These are phyloP conservation scores for Bagarius yarrelli DNA, from an alignment of 2,113 vertebrate genomes.

Conservation along the genomic window DNA sequence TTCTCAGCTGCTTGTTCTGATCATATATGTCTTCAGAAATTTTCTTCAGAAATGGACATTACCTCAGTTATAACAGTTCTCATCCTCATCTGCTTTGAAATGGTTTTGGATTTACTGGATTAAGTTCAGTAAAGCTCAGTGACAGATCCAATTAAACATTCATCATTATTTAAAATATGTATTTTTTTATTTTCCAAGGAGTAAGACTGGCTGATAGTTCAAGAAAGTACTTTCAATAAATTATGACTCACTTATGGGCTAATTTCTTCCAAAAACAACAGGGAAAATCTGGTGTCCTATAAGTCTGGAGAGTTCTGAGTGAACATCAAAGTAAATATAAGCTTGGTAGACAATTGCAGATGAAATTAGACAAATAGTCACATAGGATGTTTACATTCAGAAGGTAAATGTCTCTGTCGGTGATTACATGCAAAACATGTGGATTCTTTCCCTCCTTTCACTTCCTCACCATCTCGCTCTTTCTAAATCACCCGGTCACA, in stretches of 20 bases:
- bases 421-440: background rate
- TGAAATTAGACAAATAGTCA: conserved; percentile 8
- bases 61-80: background rate
- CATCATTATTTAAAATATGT: background rate
- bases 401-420: background rate
- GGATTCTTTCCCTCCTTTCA: conserved; percentile 20
- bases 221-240: conserved; percentile 7
- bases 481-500: conserved; percentile 13
- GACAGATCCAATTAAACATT: background rate
- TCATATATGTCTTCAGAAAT: background rate
- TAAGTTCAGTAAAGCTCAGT: background rate
- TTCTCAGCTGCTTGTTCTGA: background rate
- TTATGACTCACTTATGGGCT: background rate
- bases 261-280: conserved; percentile 24
- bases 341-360: background rate
- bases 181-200: background rate
- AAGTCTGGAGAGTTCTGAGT: background rate
- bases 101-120: background rate
- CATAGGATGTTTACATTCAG: background rate
- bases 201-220: background rate
- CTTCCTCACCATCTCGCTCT: conserved; percentile 42
- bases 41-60: background rate
- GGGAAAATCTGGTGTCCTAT: conserved; percentile 40
- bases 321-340: background rate
- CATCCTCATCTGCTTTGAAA: background rate